These are phyloP conservation scores for Ophraella communa DNA, from an alignment of 2,888 invertebrate genomes.

Conservation along the genomic window DNA sequence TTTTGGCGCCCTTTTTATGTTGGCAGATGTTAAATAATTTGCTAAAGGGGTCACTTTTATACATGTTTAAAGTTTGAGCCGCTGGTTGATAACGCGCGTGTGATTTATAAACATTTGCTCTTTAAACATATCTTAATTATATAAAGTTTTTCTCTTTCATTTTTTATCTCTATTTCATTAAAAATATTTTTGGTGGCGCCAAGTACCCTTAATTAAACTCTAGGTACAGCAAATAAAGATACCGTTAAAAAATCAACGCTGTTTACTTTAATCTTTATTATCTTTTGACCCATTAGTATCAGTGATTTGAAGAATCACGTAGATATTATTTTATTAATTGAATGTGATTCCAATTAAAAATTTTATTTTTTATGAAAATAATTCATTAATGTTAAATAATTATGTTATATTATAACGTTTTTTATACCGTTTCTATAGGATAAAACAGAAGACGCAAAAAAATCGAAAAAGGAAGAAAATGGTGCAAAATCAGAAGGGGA, in stretches of 20 bases:
- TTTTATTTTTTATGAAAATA: background rate
- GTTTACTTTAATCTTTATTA: background rate
- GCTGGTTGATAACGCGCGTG: too few species aligned
- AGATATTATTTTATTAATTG: background rate
- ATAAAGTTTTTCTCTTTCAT: too few species aligned
- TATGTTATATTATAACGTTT: too few species aligned
- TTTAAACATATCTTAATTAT: background rate
- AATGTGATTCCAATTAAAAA: too few species aligned
- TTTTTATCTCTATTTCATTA: background rate
- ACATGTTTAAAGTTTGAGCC: background rate
- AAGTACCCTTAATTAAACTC: background rate
- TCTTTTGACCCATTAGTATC: too few species aligned
- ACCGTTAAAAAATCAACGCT: background rate
- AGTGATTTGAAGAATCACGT: background rate
- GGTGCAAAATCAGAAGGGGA: conserved; percentile 71
- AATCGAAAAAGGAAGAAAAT: conserved; percentile 81
- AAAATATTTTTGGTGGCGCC: background rate
- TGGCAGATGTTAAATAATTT: background rate
- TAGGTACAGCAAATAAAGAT: background rate
- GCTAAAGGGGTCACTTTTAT: background rate
- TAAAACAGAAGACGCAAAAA: conserved; percentile 77
- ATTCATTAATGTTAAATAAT: too few species aligned
- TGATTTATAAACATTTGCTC: too few species aligned
- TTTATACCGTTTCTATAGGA: conserved; percentile 64
- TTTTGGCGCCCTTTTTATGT: background rate